Evolutionary conservation across 2,888 invertebrate species (phyloP).

Genomic region (Drosophila rellima): DNA sequence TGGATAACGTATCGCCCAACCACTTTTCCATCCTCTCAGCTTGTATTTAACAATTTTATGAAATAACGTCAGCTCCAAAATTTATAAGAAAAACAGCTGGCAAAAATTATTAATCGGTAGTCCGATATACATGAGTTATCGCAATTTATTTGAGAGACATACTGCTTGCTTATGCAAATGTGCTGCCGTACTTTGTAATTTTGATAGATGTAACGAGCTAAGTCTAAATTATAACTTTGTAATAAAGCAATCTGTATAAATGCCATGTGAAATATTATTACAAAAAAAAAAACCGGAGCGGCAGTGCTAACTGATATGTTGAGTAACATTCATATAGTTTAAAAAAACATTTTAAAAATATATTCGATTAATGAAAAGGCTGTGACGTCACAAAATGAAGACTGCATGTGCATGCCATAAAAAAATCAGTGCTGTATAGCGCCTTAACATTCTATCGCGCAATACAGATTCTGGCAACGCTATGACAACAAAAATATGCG

Average conservation of each 20-base stretch:
- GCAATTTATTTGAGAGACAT: not conserved
- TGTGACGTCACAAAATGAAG: slow-evolving; percentile 4
- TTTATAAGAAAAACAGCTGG: slow-evolving; percentile 23
- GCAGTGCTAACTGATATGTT: not conserved
- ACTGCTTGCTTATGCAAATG: not conserved
- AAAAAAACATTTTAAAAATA: not conserved
- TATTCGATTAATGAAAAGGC: not conserved
- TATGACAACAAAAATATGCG: slow-evolving; percentile 62
- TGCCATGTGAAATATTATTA: not conserved
- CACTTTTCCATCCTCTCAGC: slow-evolving; percentile 88
- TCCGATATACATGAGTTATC: not conserved
- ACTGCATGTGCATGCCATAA: not conserved
- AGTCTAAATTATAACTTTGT: too few species aligned
- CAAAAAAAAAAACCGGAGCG: too few species aligned
- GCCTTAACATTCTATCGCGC: not conserved
- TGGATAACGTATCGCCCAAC: slow-evolving; percentile 89
- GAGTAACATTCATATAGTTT: not conserved
- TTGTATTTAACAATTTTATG: slow-evolving; percentile 8
- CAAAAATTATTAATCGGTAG: not conserved
- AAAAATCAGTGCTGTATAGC: slow-evolving; percentile 39
- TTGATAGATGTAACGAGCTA: not conserved
- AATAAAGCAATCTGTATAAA: too few species aligned
- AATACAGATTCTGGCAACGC: slow-evolving; percentile 43
- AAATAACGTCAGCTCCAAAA: slow-evolving; percentile 28
- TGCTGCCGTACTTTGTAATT: not conserved